These are phyloP conservation scores for Halictus ligatus DNA, from an alignment of 2,888 invertebrate genomes.

Conservation along the genomic window DNA sequence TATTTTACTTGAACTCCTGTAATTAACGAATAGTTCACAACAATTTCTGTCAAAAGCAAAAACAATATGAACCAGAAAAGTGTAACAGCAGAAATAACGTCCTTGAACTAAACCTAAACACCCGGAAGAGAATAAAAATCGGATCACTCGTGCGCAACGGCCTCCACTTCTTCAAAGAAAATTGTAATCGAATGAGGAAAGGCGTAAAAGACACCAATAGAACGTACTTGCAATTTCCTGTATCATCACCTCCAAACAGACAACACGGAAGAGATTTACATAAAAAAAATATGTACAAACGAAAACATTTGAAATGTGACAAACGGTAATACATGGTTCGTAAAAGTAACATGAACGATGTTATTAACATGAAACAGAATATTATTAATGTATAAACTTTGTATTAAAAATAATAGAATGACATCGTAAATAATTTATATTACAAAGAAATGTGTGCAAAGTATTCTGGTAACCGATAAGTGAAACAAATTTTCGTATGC, in stretches of 20 bases:
- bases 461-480: no score
- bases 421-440: no score
- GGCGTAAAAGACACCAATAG: not conserved
- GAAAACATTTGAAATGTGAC: no score
- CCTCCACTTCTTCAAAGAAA: conserved; percentile 42
- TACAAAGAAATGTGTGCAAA: no score
- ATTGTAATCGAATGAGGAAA: conserved; percentile 14
- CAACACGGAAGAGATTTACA: not conserved
- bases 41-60: conserved; percentile 8
- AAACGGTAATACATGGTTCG: no score
- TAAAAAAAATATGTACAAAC: no score
- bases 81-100: conserved; percentile 20
- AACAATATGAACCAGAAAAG: conserved; percentile 8
- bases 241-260: not conserved
- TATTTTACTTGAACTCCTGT: not conserved
- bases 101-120: conserved; percentile 44
- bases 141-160: conserved; percentile 39
- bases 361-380: no score
- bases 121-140: conserved; percentile 41
- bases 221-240: conserved; percentile 14
- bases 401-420: no score
- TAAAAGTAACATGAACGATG: no score
- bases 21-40: not conserved
- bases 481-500: no score
- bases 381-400: no score